Percentiles rank a stretch among this genome's conserved stretches.
These are phyloP conservation scores for Phylloscopus collybita DNA, from an alignment of 2,797 vertebrate genomes.

Conservation along the genomic window DNA sequence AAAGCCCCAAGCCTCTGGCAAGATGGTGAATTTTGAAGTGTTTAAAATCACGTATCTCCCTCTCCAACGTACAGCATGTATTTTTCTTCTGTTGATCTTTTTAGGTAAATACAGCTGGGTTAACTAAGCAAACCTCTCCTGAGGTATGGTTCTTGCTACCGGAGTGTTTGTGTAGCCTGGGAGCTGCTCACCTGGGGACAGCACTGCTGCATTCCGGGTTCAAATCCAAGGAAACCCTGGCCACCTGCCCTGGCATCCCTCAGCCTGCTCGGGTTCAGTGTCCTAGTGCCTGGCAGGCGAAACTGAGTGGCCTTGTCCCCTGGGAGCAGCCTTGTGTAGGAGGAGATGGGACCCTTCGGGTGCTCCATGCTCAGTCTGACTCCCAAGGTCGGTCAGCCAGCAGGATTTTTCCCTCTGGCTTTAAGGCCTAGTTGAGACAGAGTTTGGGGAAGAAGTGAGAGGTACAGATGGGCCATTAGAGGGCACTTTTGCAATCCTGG, in stretches of 20 bases:
- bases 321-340: background rate
- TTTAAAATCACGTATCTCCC: background rate
- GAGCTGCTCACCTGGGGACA: background rate
- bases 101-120: background rate
- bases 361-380: background rate
- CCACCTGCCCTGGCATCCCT: background rate
- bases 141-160: background rate
- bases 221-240: background rate
- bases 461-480: slow-evolving; percentile 64
- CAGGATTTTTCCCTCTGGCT: background rate
- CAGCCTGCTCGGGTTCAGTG: fast-evolving
- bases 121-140: background rate
- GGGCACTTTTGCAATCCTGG: slow-evolving; percentile 73
- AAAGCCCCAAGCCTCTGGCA: background rate
- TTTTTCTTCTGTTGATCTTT: background rate
- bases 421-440: background rate
- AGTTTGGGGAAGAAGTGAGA: background rate
- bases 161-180: background rate
- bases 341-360: background rate
- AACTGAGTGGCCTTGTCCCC: background rate
- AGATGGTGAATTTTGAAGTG: background rate
- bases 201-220: background rate
- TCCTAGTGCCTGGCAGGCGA: background rate
- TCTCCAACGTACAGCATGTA: background rate
- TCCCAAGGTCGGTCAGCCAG: background rate